Evolutionary conservation across 2,797 vertebrate species (phyloP), one percentile per base, ranked within the genome.

Genomic region (Sphenodon punctatus): DNA sequence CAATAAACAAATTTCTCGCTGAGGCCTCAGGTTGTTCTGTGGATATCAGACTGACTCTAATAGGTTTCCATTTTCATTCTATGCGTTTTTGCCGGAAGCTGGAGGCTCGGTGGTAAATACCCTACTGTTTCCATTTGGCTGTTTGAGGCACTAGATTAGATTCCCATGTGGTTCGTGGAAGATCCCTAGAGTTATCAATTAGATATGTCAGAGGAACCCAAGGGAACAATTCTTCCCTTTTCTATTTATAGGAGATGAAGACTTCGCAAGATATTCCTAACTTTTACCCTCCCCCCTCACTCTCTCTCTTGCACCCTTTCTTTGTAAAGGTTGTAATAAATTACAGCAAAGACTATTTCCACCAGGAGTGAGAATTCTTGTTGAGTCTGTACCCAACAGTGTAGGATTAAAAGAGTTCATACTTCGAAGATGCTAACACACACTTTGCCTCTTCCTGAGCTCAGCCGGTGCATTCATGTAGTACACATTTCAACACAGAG

Each of bases 81-180:
- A 34, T 0, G 17, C 53, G 53, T 93, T 84, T 86, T 91, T 5
- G 61, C 89, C 91, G 92, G 92, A 89, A 93, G 75, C 84, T 84
- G 63, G 80, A 92, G 86, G 88, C 93, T 84, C 67, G 3, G 66
- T 86, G 73, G 41, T 60, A 87, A 91, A 76, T 78, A 36, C 83
- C 91, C 95, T 1, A 85, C 94, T 93, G 93, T 89, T 93, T 92
- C 88, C 94, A 91, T 84, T 93, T 88, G 84, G 84, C 90, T 82
- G 86, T 82, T 82, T 1, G 13, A 92, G 92, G 86, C 89, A 27
- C 76, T 84, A 91, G 93, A 93, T 95, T 91, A 90, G 86, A 92
- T 91, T 94, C 89, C 92, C 85, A 87, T 91, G 94, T 93, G 92
- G 93, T 91, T 67, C 92, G 78, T 27, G 77, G 91, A 87, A 34